phyloP scores from a whole-genome alignment of 2,113 vertebrate species.

The Dasyurus viverrinus region DNA sequence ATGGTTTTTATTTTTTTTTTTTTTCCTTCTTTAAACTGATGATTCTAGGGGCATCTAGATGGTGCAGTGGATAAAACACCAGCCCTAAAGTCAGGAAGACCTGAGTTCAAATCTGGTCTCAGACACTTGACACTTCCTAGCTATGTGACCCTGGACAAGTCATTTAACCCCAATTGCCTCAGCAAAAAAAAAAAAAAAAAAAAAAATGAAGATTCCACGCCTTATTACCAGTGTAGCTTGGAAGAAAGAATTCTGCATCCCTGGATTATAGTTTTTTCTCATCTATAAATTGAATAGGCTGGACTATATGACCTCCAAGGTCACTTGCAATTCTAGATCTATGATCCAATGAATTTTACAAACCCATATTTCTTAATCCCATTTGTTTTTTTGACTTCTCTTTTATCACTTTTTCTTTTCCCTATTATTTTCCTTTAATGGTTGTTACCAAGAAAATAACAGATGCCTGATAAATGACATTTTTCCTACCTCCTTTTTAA shows the following conservation, averaged over 20 bases:
- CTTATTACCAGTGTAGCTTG: background rate
- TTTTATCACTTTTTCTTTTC: conserved; percentile 44
- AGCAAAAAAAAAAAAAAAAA: too few relatives aligned
- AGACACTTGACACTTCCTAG: too few relatives aligned
- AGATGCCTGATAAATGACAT: conserved; percentile 54
- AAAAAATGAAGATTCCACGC: background rate
- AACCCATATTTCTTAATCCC: background rate
- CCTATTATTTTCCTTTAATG: conserved; percentile 22
- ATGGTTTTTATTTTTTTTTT: background rate
- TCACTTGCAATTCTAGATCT: background rate
- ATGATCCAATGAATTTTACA: background rate
- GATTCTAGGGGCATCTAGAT: background rate
- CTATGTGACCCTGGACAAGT: too few relatives aligned
- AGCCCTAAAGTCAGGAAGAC: too few relatives aligned
- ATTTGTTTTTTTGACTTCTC: conserved; percentile 19
- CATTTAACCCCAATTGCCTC: too few relatives aligned
- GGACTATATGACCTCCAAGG: background rate
- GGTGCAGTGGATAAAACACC: too few relatives aligned
- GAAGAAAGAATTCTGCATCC: background rate
- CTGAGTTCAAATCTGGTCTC: too few relatives aligned
- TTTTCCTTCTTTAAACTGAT: background rate
- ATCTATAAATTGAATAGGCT: background rate
- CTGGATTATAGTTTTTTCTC: background rate
- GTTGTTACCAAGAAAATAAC: conserved; percentile 49
- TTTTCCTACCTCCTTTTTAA: conserved; percentile 6